A percentile compares a stretch with the other conserved stretches of the same genome.
Evolutionary conservation across 2,797 vertebrate species (phyloP).

Genomic region (Channallabes apus): DNA sequence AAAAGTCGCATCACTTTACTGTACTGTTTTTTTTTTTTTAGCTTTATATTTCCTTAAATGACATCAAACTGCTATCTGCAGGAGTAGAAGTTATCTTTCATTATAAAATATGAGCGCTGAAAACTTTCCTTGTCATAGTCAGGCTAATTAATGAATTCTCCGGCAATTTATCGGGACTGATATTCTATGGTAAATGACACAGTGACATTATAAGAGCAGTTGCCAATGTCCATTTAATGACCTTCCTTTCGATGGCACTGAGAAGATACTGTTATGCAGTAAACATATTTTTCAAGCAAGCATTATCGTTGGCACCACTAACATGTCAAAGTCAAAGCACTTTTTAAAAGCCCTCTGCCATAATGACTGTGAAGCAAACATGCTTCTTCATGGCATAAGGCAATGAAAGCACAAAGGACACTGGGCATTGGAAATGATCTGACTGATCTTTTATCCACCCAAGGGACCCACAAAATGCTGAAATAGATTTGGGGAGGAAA

Average conservation of each 20-base stretch:
- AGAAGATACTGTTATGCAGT: neutral
- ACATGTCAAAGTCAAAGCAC: constrained; percentile 36
- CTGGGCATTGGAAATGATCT: constrained; percentile 18
- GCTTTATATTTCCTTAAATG: neutral
- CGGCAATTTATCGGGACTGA: neutral
- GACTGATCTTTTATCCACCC: constrained; percentile 30
- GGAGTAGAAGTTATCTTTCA: neutral
- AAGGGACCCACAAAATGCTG: constrained; percentile 44
- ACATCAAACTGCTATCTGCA: neutral
- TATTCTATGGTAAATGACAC: neutral
- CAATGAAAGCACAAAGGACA: constrained; percentile 27
- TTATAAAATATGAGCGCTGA: neutral
- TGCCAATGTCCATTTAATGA: constrained; percentile 25
- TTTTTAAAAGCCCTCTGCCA: constrained; percentile 44
- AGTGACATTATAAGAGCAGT: neutral
- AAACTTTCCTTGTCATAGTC: neutral
- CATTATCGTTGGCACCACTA: constrained; percentile 17
- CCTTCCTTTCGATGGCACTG: constrained; percentile 22
- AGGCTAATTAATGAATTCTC: neutral
- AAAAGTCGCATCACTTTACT: too few relatives aligned
- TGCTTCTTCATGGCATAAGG: constrained; percentile 28
- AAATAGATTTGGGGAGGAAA: constrained; percentile 49
- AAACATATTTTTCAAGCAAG: constrained; percentile 39
- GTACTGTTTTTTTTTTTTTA: neutral
- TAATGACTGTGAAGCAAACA: constrained; percentile 27